Base-by-base conservation (phyloP, 2,113 vertebrate genomes). In the Promerops cafer region DNA sequence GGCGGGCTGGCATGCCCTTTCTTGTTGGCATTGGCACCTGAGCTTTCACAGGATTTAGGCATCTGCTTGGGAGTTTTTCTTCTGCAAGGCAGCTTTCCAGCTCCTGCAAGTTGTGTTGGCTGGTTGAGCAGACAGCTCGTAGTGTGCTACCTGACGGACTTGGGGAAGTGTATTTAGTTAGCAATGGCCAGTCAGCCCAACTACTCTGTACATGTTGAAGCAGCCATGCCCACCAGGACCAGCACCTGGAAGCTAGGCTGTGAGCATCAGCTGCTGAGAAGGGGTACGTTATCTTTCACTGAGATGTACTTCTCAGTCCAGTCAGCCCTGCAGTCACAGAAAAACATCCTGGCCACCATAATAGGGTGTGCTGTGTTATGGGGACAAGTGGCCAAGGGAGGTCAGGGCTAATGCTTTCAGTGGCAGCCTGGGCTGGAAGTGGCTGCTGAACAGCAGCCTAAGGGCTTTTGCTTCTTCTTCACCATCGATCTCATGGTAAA, bases 21-120 rank as follows among this genome's bases (percentile, higher is more conserved):
- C 90, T 86, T 95, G 90, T 90, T 96, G 93, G 90, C 87, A 85
- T 78, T 85, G 63, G 72, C 93, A 96, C 75, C 66, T 77, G 59
- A 9, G 20, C 50, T 93, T 93, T 69, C 85, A 50, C 70, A 45
- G 64, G 44, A 57, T 63, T 90, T 40, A 56, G 72, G 49, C 66
- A 19, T 85, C 63, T 92, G 52, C 90, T 49, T 90, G 90, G 72
- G 84, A 87, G 78, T 85, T 95, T 88, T 74, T 44, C 74, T 87
- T 76, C 52, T 71, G 49, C 70, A 50, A 57, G 77, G 84, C 49
- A 8, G 26, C 18, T 57, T 95, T 96, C 94, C 89, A 87, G 35
- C 72, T 95, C 65, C 77, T 78, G 39, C 77, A 82, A 44, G 69
- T 57, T 60, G 65, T 3, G 5, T 59, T 1, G 21, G 39, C 45